Evolutionary conservation across 2,113 vertebrate genomes (phyloP), one percentile per base, ranked within the genome.

Genomic region (Psophia crepitans): DNA sequence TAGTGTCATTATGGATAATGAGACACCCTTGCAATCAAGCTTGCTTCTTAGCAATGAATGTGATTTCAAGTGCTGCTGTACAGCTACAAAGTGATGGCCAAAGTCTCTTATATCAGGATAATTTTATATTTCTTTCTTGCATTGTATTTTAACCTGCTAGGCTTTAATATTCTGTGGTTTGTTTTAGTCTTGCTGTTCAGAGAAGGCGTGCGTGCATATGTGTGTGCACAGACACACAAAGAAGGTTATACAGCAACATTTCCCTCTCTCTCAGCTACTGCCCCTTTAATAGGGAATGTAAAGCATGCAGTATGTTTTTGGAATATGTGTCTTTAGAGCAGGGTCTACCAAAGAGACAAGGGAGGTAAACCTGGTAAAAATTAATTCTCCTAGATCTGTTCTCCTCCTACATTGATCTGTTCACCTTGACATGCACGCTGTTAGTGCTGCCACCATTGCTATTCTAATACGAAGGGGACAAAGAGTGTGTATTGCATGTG

Each of bases 1-100:
- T 97, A 86, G 53, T 79, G n/a, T 96, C 70, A 96, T 96, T 93
- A 92, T 92, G 68, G 76, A n/a, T 93, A 96, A 96, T 96, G 86
- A 97, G 90, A 92, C 44, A 85, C 41, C 71, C 76, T 91, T 89
- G 91, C 94, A 92, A 93, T 96, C 87, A 97, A 95, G 84, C 73
- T 96, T 97, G 54, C 66, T 93, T 96, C 80, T 96, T 84, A 89
- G 92, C 51, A 86, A 56, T 94, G 75, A 92, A 95, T 92, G 74
- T 44, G 84, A 84, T 96, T 95, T 87, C 84, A 87, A 89, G 71
- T 83, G 79, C 74, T 33, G 30, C 26, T 81, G 56, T 86, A 82
- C 15, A 89, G 41, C 84, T 87, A 88, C 15, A 80, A 94, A 96
- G 44, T 60, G 54, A 76, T 66, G 30, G 24, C 82, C 61, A 80